Evolutionary conservation across 2,797 vertebrate species (phyloP).

Genomic region (Schizopygopsis malacanthus): DNA sequence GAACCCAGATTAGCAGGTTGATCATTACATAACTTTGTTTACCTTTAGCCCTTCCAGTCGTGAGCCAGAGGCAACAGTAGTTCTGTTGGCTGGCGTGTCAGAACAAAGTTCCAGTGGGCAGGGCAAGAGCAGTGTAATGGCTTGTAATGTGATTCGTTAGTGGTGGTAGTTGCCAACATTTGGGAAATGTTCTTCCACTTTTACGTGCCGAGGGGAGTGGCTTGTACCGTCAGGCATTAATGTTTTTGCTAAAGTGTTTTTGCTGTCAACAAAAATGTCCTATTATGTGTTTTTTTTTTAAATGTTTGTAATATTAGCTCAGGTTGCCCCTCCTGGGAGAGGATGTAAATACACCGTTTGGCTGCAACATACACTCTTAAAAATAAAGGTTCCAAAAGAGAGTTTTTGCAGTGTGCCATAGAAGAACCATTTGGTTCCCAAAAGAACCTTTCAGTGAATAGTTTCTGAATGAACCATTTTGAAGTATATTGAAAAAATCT

Average conservation of each 20-base stretch:
- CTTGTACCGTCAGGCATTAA: background rate
- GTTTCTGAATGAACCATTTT: background rate
- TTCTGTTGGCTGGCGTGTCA: conserved; percentile 46
- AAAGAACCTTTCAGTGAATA: background rate
- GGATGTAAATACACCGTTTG: background rate
- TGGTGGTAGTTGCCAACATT: background rate
- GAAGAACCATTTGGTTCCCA: background rate
- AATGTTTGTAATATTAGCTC: background rate
- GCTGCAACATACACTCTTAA: background rate
- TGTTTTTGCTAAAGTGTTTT: background rate
- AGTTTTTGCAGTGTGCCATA: background rate
- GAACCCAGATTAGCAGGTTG: conserved; percentile 25
- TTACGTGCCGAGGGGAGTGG: background rate
- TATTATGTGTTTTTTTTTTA: background rate
- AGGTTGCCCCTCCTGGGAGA: background rate
- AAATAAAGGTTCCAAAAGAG: background rate
- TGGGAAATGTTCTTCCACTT: conserved; percentile 10
- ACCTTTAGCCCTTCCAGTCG: conserved; percentile 44
- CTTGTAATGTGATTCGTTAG: background rate
- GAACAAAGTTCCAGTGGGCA: conserved; percentile 46
- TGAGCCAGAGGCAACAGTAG: conserved; percentile 21
- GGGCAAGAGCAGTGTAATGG: conserved; percentile 13
- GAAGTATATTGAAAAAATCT: background rate
- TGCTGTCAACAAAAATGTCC: background rate
- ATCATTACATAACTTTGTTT: conserved; percentile 54